Conservation (phyloP, 2,113 vertebrate species). For the Ahaetulla prasina region DNA sequence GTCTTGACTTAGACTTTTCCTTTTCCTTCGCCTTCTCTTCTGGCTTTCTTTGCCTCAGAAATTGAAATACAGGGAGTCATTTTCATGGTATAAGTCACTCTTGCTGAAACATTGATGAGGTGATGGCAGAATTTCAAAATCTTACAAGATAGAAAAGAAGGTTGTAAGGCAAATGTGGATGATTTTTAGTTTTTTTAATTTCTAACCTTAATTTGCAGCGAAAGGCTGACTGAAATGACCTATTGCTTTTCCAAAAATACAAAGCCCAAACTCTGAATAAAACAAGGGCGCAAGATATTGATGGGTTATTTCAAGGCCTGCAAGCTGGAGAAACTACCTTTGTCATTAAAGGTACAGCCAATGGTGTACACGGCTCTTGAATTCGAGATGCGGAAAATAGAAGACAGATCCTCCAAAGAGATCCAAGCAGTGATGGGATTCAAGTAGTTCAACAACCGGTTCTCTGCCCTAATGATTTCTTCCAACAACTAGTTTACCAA, state of each 20-base stretch:
- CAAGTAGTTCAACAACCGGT: no score
- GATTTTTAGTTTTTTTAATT: slow-evolving; percentile 48
- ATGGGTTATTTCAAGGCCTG: slow-evolving; percentile 10
- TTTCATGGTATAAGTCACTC: neutral
- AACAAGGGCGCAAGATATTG: neutral
- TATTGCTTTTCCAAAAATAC: slow-evolving; percentile 31
- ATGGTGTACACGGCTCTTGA: fast-evolving
- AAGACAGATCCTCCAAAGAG: neutral
- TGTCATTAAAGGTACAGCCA: neutral
- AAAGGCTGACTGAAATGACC: slow-evolving; percentile 51
- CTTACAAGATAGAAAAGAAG: slow-evolving; percentile 35
- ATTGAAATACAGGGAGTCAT: slow-evolving; percentile 41
- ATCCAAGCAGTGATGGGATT: no score
- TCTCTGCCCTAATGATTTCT: no score
- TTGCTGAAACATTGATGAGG: slow-evolving; percentile 62
- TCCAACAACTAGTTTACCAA: no score
- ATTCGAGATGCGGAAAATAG: neutral
- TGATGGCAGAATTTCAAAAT: slow-evolving; percentile 47
- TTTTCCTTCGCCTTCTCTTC: slow-evolving; percentile 7
- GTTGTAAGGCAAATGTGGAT: slow-evolving; percentile 11
- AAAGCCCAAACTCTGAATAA: slow-evolving; percentile 41
- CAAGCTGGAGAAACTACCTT: neutral
- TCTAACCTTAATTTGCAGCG: slow-evolving; percentile 21
- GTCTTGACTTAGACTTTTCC: slow-evolving; percentile 1
- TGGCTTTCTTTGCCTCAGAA: slow-evolving; percentile 33